Evolutionary conservation across 2,797 vertebrate genomes (phyloP).

Genomic region (Clarias pachynema): DNA sequence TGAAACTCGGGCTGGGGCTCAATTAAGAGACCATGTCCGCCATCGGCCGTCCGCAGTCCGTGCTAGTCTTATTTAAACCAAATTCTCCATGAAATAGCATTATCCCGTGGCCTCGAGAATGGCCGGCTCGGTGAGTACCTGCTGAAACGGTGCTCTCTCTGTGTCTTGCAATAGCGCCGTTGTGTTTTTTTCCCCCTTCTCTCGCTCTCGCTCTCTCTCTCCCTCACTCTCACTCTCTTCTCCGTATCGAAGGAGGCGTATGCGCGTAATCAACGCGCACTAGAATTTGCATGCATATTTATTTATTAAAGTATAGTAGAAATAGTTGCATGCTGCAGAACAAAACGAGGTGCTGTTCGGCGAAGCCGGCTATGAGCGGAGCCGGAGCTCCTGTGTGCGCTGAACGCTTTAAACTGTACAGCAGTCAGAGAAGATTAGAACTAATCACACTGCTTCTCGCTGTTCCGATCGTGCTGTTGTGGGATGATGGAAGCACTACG

Average conservation of each 20-base stretch:
- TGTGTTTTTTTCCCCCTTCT: conserved; percentile 10
- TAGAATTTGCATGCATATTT: conserved; percentile 50
- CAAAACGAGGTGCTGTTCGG: background rate
- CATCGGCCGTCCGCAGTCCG: conserved; percentile 70
- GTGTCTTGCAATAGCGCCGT: conserved; percentile 45
- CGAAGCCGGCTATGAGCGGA: background rate
- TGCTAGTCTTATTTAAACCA: conserved; percentile 71
- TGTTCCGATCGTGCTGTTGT: background rate
- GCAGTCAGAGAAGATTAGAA: background rate
- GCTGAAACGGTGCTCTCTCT: conserved; percentile 15
- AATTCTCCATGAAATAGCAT: conserved; percentile 85
- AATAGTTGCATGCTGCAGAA: conserved; percentile 40
- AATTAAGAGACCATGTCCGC: conserved; percentile 85
- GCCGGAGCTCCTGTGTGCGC: conserved; percentile 11
- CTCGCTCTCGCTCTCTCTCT: too few species aligned
- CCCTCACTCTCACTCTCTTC: background rate
- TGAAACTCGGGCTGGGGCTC: conserved; percentile 80
- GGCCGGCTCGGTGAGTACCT: conserved; percentile 90
- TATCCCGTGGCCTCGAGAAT: conserved; percentile 84
- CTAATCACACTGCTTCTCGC: background rate
- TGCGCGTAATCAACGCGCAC: conserved; percentile 55
- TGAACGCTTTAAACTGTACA: background rate
- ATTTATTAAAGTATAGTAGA: conserved; percentile 59
- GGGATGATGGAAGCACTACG: background rate
- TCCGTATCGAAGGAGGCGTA: conserved; percentile 43